Base-by-base conservation (phyloP, 2,113 vertebrate species). In the Leucosticte australis region DNA sequence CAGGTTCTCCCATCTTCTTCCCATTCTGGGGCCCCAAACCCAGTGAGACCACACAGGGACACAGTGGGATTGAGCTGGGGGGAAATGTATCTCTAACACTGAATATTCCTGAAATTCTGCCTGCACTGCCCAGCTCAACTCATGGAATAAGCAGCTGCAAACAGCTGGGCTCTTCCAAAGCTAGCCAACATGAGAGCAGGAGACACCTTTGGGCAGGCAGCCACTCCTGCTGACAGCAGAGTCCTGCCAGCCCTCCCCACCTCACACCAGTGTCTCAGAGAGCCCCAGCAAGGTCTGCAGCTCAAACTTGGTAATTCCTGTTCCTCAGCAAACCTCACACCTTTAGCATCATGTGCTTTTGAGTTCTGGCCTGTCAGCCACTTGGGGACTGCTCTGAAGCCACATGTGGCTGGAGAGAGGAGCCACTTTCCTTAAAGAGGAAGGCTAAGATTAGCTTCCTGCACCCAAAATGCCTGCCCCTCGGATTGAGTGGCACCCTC, bases 401-500 rank as follows among this genome's bases (percentile, higher is more conserved):
- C 78, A 75, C 60, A 11, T 7, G 55, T 37, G 60, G 53, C 65
- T 87, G 21, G 7, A 84, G 28, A 83, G 35, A 76, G 41, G 15
- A 93, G 57, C 26, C 35, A 23, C 64, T 24, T 33, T 55, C 33
- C 63, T 50, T 8, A 6, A 49, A 73, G 3, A 11, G 18, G 41
- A 85, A 83, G 49, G 57, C 81, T 84, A 75, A 68, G 53, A 85
- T 85, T 49, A 85, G 49, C 63, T 86, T 65, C 37, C 79, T 46
- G 62, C 53, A 56, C 78, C 57, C 88, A 39, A 81, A 87, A 71
- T 4, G 26, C 49, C 52, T 44, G 35, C 41, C 60, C 80, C 24
- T 53, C 6, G 2, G 50, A 39, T 1, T 9, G 74, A 75, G 33
- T 1, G 10, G 31, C 15, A 28, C 0, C 0, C 39, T 78, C 82